A percentile compares a stretch with the other conserved stretches of the same genome.
Conservation (phyloP, 2,797 vertebrate genomes). For the Myotis planiceps region DNA sequence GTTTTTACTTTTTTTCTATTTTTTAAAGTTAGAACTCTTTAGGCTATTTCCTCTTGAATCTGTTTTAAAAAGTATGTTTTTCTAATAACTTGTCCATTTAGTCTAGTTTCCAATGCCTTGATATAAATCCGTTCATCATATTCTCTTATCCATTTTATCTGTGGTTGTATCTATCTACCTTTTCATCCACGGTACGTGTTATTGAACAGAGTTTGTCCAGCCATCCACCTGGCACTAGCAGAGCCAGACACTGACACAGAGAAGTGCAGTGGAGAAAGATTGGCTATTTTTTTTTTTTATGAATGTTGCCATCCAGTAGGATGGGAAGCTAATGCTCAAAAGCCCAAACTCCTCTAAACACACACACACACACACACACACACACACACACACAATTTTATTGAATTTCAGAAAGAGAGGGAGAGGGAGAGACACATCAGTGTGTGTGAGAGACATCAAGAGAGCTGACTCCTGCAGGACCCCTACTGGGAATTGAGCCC, state of each 20-base stretch:
- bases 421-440: neutral
- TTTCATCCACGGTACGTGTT: neutral
- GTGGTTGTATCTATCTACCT: accelerated
- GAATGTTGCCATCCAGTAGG: neutral
- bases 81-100: neutral
- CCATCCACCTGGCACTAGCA: neutral
- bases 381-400: neutral
- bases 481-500: neutral
- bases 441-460: neutral
- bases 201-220: neutral
- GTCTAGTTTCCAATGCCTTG: neutral
- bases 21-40: neutral
- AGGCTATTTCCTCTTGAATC: neutral
- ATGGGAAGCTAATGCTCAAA: neutral
- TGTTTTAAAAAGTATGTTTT: neutral
- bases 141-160: neutral
- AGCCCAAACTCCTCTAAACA: neutral
- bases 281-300: neutral
- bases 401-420: neutral
- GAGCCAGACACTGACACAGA: neutral
- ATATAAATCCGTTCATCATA: accelerated
- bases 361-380: no score
- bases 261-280: neutral
- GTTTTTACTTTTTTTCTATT: neutral
- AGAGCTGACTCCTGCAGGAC: neutral